Evolutionary conservation across 2,888 invertebrate species (phyloP).

Genomic region (Lottia gigantea): DNA sequence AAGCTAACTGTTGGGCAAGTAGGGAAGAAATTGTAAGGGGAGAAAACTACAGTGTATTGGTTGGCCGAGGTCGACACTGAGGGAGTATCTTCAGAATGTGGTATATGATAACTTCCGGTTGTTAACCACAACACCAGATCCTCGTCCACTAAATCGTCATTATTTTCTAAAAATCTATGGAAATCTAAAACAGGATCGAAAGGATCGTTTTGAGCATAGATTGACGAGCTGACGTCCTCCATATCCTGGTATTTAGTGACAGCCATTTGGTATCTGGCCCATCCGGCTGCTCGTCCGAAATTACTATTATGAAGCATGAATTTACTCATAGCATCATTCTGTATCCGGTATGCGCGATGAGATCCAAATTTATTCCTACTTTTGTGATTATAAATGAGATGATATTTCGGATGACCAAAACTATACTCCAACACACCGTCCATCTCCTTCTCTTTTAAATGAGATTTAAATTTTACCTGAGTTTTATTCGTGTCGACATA

Average conservation of each 20-base stretch:
- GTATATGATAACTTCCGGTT: constrained; percentile 55
- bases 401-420: constrained; percentile 43
- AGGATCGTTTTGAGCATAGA: constrained; percentile 57
- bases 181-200: constrained; percentile 57
- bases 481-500: constrained; percentile 23
- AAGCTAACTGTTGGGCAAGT: constrained; percentile 54
- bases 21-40: constrained; percentile 61
- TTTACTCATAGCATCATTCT: constrained; percentile 39
- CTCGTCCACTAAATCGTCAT: constrained; percentile 55
- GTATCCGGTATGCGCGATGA: constrained; percentile 49
- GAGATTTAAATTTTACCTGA: constrained; percentile 40
- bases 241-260: constrained; percentile 56
- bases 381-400: constrained; percentile 43
- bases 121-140: constrained; percentile 64
- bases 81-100: constrained; percentile 61
- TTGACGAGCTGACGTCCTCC: constrained; percentile 53
- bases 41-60: constrained; percentile 45
- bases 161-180: constrained; percentile 51
- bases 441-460: constrained; percentile 43
- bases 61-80: constrained; percentile 49
- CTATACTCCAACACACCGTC: constrained; percentile 42
- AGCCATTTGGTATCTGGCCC: constrained; percentile 55
- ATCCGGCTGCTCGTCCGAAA: constrained; percentile 45
- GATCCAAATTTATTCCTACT: constrained; percentile 44
- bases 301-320: constrained; percentile 43